These are phyloP conservation scores for Penelope pileata DNA, from an alignment of 2,113 vertebrate genomes.

Conservation along the genomic window DNA sequence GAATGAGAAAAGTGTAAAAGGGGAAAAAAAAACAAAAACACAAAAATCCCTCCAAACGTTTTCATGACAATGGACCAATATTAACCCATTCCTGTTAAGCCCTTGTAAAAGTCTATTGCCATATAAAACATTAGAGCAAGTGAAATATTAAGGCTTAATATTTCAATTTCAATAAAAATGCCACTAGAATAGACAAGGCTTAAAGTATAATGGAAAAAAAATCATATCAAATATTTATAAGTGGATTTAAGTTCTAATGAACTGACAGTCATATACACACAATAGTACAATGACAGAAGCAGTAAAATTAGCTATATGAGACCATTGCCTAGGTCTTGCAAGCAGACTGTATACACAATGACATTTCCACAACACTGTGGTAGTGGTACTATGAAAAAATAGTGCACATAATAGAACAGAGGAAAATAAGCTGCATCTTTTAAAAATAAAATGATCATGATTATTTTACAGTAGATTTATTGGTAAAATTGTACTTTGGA, in stretches of 20 bases:
- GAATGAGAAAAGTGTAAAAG: conserved; percentile 2
- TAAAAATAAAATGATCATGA: background rate
- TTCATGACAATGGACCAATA: background rate
- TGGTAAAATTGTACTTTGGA: background rate
- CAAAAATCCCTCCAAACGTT: background rate
- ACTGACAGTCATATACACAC: conserved; percentile 8
- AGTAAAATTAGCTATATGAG: background rate
- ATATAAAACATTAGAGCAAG: conserved; percentile 12
- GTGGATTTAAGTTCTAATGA: conserved; percentile 70
- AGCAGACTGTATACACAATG: background rate
- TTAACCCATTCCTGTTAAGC: background rate
- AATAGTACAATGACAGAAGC: conserved; percentile 23
- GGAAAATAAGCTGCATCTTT: background rate
- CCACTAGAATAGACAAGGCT: conserved; percentile 46
- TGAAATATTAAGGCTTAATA: conserved; percentile 44
- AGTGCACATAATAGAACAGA: background rate
- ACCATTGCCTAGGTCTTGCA: background rate
- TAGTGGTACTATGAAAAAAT: background rate
- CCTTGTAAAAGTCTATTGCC: conserved; percentile 17
- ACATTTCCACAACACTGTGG: background rate
- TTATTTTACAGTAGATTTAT: background rate
- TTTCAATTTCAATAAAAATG: conserved; percentile 34
- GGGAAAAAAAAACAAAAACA: background rate
- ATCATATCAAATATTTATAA: conserved; percentile 65
- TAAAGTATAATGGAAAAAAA: background rate